A percentile compares a stretch with the other conserved stretches of the same genome.
Conservation (phyloP, 2,797 vertebrate species). For the Poecilia picta region DNA sequence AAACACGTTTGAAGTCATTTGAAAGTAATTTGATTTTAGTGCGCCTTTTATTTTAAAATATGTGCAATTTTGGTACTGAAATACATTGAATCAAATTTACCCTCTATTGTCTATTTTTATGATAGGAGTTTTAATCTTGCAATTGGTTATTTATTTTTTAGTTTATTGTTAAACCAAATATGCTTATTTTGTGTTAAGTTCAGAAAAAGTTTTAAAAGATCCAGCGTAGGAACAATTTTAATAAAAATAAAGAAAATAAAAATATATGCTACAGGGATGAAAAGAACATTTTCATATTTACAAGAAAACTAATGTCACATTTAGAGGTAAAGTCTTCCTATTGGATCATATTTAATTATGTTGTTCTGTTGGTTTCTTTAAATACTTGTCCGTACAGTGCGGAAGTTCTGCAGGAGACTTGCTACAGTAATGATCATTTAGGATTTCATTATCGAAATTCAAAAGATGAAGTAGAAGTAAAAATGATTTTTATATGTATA, state of each 20-base stretch:
- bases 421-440: neutral
- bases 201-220: neutral
- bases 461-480: neutral
- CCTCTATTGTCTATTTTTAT: neutral
- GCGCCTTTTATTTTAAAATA: neutral
- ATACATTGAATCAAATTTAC: neutral
- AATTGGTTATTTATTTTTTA: neutral
- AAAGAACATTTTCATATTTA: neutral
- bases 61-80: neutral
- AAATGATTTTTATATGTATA: neutral
- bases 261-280: neutral
- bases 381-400: neutral
- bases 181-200: neutral
- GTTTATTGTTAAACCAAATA: neutral
- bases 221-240: neutral
- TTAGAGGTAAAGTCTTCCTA: neutral
- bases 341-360: neutral
- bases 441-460: neutral
- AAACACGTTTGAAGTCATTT: conserved; percentile 19
- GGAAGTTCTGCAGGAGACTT: neutral
- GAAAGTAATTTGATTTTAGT: neutral
- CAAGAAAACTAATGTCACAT: neutral
- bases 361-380: neutral
- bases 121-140: neutral
- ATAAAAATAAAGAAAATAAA: neutral